These are phyloP conservation scores for Tiliacea citrago DNA, from an alignment of 2,888 invertebrate genomes.

Conservation along the genomic window DNA sequence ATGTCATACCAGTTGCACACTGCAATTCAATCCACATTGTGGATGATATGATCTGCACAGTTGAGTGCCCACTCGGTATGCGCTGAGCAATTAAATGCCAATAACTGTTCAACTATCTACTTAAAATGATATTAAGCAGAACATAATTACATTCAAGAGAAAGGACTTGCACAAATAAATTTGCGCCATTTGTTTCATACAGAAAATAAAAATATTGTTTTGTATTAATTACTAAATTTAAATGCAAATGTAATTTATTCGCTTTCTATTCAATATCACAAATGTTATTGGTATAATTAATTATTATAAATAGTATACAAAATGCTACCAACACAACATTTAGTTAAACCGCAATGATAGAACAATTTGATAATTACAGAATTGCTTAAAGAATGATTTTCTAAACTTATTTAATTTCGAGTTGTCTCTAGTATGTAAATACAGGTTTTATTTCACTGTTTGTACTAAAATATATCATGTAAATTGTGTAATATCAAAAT, in stretches of 20 bases:
- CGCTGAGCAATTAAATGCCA: slow-evolving; percentile 45
- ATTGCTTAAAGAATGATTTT: slow-evolving; percentile 33
- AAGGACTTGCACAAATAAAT: slow-evolving; percentile 31
- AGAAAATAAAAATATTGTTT: slow-evolving; percentile 28
- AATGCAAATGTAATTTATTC: slow-evolving; percentile 45
- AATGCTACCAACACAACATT: slow-evolving; percentile 47
- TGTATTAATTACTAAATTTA: slow-evolving; percentile 39
- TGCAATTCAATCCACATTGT: slow-evolving; percentile 63
- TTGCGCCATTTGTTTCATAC: not conserved
- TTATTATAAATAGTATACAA: slow-evolving; percentile 54
- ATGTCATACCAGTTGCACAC: slow-evolving; percentile 58
- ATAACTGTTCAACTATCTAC: slow-evolving; percentile 47
- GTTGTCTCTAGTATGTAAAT: slow-evolving; percentile 45
- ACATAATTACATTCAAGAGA: slow-evolving; percentile 28
- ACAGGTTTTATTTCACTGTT: slow-evolving; percentile 51
- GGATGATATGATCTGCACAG: slow-evolving; percentile 67
- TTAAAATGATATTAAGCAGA: slow-evolving; percentile 33
- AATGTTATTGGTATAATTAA: slow-evolving; percentile 40
- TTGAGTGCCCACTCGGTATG: slow-evolving; percentile 69
- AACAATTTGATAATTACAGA: slow-evolving; percentile 38
- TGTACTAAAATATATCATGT: slow-evolving; percentile 60
- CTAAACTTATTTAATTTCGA: slow-evolving; percentile 4
- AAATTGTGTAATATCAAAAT: slow-evolving; percentile 66
- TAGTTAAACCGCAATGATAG: slow-evolving; percentile 34
- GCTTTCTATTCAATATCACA: slow-evolving; percentile 57